Conservation (phyloP, 2,797 vertebrate species). For the Anguilla anguilla region DNA sequence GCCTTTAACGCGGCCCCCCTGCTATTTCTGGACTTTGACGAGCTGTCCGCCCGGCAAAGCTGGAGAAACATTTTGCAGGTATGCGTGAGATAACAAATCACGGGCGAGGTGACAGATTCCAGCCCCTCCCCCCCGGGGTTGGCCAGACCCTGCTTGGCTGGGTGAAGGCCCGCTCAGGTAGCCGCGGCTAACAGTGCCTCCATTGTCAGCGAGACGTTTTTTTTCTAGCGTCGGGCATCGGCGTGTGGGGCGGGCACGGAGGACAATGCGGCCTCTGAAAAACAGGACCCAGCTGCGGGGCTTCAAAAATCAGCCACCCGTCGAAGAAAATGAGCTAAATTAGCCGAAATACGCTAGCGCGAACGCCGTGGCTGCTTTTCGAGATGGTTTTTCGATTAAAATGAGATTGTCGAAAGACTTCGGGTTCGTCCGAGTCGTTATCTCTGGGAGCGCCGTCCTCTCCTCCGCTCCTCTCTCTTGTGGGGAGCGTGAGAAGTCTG, state of each 20-base stretch:
- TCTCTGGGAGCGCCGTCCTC: background rate
- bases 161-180: background rate
- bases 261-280: background rate
- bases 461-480: background rate
- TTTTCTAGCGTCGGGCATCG: background rate
- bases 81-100: background rate
- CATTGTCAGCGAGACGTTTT: background rate
- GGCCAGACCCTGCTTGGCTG: background rate
- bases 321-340: background rate
- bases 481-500: background rate
- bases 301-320: background rate
- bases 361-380: background rate
- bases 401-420: background rate
- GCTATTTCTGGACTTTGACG: background rate
- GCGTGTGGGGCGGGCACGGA: background rate
- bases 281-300: background rate
- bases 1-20: background rate
- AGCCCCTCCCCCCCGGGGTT: background rate
- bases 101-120: background rate
- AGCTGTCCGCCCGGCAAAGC: background rate
- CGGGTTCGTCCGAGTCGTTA: background rate
- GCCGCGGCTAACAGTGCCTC: background rate
- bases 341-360: background rate
- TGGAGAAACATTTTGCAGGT: background rate
- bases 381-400: background rate